A percentile compares a stretch with the other conserved stretches of the same genome.
Evolutionary conservation across 2,888 invertebrate genomes (phyloP).

Genomic region (Phyto melanocephala): DNA sequence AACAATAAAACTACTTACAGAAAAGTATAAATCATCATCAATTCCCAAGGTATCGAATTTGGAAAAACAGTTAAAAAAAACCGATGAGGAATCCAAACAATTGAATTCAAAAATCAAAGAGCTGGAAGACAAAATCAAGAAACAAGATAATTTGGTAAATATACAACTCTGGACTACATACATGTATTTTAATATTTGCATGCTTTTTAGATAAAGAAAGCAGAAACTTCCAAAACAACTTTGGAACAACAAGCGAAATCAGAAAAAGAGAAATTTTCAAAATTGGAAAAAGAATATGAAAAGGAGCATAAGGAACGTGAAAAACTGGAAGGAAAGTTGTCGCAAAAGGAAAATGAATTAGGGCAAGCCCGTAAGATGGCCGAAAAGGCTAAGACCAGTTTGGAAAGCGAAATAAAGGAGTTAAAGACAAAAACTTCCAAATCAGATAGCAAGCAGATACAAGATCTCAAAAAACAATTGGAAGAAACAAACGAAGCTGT

Average conservation of each 20-base stretch:
- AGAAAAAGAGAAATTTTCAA: constrained; percentile 79
- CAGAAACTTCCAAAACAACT: constrained; percentile 78
- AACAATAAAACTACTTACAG: constrained; percentile 53
- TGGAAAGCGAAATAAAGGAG: constrained; percentile 88
- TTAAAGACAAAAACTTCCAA: constrained; percentile 84
- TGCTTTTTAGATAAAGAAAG: constrained; percentile 78
- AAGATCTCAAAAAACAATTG: constrained; percentile 79
- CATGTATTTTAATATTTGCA: background rate
- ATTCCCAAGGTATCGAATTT: constrained; percentile 82
- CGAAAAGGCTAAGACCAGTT: constrained; percentile 83
- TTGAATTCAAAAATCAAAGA: constrained; percentile 80
- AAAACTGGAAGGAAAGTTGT: constrained; percentile 83
- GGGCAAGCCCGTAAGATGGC: constrained; percentile 82
- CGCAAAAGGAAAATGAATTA: constrained; percentile 82
- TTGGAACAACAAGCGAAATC: constrained; percentile 80
- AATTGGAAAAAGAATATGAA: constrained; percentile 84
- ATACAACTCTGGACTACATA: background rate
- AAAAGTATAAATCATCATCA: constrained; percentile 72
- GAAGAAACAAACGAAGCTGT: constrained; percentile 85
- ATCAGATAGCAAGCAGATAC: constrained; percentile 86
- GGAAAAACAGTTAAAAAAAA: constrained; percentile 84
- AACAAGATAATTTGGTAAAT: constrained; percentile 78
- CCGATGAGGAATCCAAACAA: constrained; percentile 84
- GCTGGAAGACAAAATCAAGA: constrained; percentile 80
- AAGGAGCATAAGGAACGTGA: constrained; percentile 83